Evolutionary conservation across 1,140 invertebrate species (phyloP).

Genomic region (Drosophila subpulchrella): DNA sequence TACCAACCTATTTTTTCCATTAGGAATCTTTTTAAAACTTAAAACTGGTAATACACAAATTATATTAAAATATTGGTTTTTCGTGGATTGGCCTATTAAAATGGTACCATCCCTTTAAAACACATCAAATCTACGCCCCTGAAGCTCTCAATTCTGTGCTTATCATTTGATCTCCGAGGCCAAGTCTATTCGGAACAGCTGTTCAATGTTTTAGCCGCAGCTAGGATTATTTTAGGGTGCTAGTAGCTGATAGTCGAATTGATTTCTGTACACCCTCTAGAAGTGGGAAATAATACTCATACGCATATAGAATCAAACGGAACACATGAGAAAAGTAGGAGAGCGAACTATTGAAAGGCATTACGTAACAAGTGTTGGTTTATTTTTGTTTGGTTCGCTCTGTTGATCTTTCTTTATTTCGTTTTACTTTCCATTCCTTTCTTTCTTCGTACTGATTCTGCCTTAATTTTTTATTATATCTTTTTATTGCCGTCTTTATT

Average conservation of each 20-base stretch:
- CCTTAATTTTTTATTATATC: conserved; percentile 38
- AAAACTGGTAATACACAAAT: too few relatives aligned
- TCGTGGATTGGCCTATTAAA: too few relatives aligned
- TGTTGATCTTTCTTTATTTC: conserved; percentile 41
- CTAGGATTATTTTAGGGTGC: conserved; percentile 15
- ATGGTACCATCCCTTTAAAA: neutral
- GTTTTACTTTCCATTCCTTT: conserved; percentile 40
- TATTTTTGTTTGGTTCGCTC: conserved; percentile 60
- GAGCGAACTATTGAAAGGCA: conserved; percentile 49
- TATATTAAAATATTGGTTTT: too few relatives aligned
- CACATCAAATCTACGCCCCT: conserved; percentile 7
- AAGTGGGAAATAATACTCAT: conserved; percentile 32
- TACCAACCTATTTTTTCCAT: too few relatives aligned
- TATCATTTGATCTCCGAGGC: conserved; percentile 44
- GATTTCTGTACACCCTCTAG: neutral
- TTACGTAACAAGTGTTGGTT: conserved; percentile 68
- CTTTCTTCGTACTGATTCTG: conserved; percentile 39
- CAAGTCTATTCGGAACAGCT: conserved; percentile 40
- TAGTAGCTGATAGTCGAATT: conserved; percentile 28
- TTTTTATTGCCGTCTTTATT: conserved; percentile 48
- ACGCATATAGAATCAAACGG: conserved; percentile 11
- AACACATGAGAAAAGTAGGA: conserved; percentile 30
- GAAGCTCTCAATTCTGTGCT: conserved; percentile 10
- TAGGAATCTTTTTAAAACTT: too few relatives aligned
- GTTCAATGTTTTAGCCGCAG: conserved; percentile 29